Conservation (phyloP, 2,888 invertebrate genomes). For the Leptopilina drosophilae region DNA sequence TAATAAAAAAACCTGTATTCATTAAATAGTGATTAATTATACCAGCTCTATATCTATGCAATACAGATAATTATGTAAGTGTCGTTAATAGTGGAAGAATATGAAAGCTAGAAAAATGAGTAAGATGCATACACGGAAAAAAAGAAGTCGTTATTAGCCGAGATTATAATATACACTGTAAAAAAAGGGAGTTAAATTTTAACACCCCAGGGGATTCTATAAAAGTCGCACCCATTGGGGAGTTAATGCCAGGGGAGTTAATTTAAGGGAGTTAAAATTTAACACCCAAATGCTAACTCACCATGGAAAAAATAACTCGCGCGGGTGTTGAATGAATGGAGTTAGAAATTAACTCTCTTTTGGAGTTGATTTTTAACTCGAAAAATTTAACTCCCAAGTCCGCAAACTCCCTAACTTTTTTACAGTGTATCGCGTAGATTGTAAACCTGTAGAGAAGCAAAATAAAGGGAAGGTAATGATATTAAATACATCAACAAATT, state of each 20-base stretch:
- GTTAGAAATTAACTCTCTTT: too few species aligned
- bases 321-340: too few species aligned
- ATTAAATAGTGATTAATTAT: constrained; percentile 32
- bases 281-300: too few species aligned
- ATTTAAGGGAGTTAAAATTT: too few species aligned
- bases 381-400: too few species aligned
- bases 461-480: constrained; percentile 21
- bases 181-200: too few species aligned
- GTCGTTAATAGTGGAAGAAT: constrained; percentile 2
- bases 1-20: constrained; percentile 65
- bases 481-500: constrained; percentile 14
- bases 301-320: too few species aligned
- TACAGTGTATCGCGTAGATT: constrained; percentile 25
- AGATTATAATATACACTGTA: constrained; percentile 11
- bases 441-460: constrained; percentile 19
- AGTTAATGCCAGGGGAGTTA: too few species aligned
- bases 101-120: not conserved
- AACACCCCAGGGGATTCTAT: too few species aligned
- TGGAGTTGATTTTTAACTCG: too few species aligned
- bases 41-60: constrained; percentile 29
- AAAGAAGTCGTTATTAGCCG: constrained; percentile 17
- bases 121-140: constrained; percentile 15
- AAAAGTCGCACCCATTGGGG: too few species aligned
- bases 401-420: too few species aligned
- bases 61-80: constrained; percentile 6